Evolutionary conservation across 2,797 vertebrate genomes (phyloP).

Genomic region (Melanotaenia maccullochi): DNA sequence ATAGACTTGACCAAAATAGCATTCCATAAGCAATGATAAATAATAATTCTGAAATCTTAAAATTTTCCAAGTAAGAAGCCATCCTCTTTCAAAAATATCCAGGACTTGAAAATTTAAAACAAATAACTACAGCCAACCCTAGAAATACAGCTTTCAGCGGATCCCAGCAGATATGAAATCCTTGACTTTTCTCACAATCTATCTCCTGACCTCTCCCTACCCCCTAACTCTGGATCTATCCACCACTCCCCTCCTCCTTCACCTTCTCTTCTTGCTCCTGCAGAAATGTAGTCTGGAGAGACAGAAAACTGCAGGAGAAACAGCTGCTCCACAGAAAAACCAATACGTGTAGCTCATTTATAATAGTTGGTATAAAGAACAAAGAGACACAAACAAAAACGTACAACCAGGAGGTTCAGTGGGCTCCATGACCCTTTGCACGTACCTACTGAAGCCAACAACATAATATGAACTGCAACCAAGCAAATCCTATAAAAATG

Average conservation of each 20-base stretch:
- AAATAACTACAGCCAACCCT: slow-evolving; percentile 52
- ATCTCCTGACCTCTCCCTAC: slow-evolving; percentile 65
- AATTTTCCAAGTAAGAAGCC: slow-evolving; percentile 22
- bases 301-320: slow-evolving; percentile 72
- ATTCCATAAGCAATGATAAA: too few relatives aligned
- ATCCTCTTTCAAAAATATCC: slow-evolving; percentile 38
- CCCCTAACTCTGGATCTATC: slow-evolving; percentile 43
- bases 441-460: slow-evolving; percentile 52
- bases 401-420: slow-evolving; percentile 33
- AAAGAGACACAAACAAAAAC: slow-evolving; percentile 18
- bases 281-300: slow-evolving; percentile 59
- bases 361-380: slow-evolving; percentile 46
- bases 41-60: too few relatives aligned
- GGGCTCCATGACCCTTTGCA: slow-evolving; percentile 36
- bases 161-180: slow-evolving; percentile 65
- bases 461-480: slow-evolving; percentile 60
- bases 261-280: slow-evolving; percentile 21
- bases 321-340: slow-evolving; percentile 65
- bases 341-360: slow-evolving; percentile 52
- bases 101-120: slow-evolving; percentile 43
- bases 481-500: slow-evolving; percentile 66
- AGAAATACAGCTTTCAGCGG: slow-evolving; percentile 50
- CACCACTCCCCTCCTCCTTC: slow-evolving; percentile 9
- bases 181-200: slow-evolving; percentile 71
- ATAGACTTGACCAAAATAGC: too few relatives aligned